Evolutionary conservation across 2,113 vertebrate species (phyloP).

Genomic region (Agapornis roseicollis): DNA sequence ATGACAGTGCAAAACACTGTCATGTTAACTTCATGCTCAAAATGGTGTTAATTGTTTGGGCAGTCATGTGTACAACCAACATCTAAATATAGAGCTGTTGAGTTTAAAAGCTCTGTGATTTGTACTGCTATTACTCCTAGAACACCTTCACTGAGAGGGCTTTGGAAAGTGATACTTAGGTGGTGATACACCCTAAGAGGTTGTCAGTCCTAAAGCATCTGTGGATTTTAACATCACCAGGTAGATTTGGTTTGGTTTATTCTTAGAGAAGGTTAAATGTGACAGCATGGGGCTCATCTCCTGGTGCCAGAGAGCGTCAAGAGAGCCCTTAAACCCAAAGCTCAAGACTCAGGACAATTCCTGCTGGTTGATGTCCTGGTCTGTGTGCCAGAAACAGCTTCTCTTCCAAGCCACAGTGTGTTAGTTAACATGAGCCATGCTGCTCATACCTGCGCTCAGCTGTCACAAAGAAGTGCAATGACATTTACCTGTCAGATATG

Average conservation of each 20-base stretch:
- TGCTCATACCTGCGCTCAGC: not conserved
- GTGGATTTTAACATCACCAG: not conserved
- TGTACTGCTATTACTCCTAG: not conserved
- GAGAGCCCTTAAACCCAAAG: not conserved
- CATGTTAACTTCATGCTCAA: not conserved
- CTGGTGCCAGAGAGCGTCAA: not conserved
- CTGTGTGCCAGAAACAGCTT: accelerated
- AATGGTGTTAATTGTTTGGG: not conserved
- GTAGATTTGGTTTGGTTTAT: not conserved
- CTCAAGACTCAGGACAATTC: not conserved
- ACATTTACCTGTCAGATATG: not conserved
- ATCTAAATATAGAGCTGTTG: not conserved
- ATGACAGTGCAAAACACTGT: not conserved
- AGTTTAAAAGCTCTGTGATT: not conserved
- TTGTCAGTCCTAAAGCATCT: not conserved
- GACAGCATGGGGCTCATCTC: not conserved
- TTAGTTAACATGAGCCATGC: not conserved
- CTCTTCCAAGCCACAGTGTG: not conserved
- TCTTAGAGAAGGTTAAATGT: not conserved
- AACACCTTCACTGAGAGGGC: not conserved
- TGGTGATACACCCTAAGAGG: not conserved
- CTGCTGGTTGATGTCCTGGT: not conserved
- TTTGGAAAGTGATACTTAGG: not conserved
- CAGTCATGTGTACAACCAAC: not conserved
- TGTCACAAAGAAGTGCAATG: not conserved